Base-by-base conservation (phyloP, 2,797 vertebrate species). In the Enteromius radiatus region DNA sequence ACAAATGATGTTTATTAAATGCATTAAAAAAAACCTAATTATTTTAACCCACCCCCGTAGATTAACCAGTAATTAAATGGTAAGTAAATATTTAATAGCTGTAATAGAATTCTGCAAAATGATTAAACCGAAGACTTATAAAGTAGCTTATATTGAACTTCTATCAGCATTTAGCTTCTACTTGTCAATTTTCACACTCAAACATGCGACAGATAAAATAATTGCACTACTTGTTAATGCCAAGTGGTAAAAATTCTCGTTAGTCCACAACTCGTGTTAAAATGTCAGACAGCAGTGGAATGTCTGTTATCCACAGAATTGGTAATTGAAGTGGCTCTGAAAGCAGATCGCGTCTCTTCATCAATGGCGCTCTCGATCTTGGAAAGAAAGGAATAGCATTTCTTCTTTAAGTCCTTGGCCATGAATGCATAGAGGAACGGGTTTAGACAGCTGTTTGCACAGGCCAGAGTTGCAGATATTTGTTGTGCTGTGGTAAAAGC, bases 351-450 rank as follows among this genome's bases (percentile, higher is more conserved):
- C 9, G 83, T 94, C 36, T 98, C 97, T 14, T 98, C 97, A 0
- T 91, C 96, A 88, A 99, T 93, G 0, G 96, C 96, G 0, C 96
- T 97, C 87, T 95, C 95, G 89, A 98, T 93, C 83, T 96, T 95
- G 59, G 96, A 96, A 6, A 97, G 86, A 76, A 98, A 33, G 5
- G 95, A 92, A 74, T 91, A 96, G 76, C 97, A 96, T 87, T 94
- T 98, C 88, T 84, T 89, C 83, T 94, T 96, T 84, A 99, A 97
- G 90, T 98, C 96, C 0, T 93, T 94, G 41, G 93, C 95, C 96
- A 92, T 98, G 95, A 99, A 98, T 45, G 98, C 96, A 0, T 99
- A 99, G 38, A 99, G 89, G 23, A 99, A 91, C 0, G 98, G 97
- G 89, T 99, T 99, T 89, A 99, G 92, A 88, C 96, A 98, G 89